Conservation (phyloP, 2,797 vertebrate genomes). For the Urosaurus nigricauda region DNA sequence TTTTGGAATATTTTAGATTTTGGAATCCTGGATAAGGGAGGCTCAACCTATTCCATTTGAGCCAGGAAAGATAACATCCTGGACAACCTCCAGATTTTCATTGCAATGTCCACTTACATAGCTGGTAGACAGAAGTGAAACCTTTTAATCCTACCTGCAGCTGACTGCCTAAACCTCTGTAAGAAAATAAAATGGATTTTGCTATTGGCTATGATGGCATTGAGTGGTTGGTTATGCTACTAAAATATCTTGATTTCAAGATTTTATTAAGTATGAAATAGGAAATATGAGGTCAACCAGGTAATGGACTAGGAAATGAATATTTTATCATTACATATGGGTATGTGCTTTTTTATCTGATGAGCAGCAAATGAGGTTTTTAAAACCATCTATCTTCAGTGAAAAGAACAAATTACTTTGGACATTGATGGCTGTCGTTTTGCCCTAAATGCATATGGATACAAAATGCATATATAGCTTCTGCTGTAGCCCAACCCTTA, state of each 20-base stretch:
- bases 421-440: neutral
- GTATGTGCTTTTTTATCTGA: slow-evolving; percentile 21
- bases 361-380: slow-evolving; percentile 30
- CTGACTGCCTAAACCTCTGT: neutral
- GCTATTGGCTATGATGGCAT: neutral
- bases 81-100: neutral
- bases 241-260: slow-evolving; percentile 21
- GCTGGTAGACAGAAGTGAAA: neutral
- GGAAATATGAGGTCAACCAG: slow-evolving; percentile 24
- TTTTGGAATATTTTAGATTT: no score
- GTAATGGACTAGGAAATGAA: slow-evolving; percentile 39
- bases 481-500: neutral
- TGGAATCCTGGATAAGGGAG: no score
- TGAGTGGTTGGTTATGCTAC: slow-evolving; percentile 7
- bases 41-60: neutral
- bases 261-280: slow-evolving; percentile 16
- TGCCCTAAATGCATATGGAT: neutral
- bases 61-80: neutral
- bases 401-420: slow-evolving; percentile 20
- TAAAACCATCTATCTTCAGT: neutral
- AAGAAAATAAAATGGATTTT: neutral
- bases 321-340: slow-evolving; percentile 35
- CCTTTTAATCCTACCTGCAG: no score
- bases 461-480: neutral
- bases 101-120: neutral